Conservation (phyloP, 2,888 invertebrate genomes). For the Nycteola revayana region DNA sequence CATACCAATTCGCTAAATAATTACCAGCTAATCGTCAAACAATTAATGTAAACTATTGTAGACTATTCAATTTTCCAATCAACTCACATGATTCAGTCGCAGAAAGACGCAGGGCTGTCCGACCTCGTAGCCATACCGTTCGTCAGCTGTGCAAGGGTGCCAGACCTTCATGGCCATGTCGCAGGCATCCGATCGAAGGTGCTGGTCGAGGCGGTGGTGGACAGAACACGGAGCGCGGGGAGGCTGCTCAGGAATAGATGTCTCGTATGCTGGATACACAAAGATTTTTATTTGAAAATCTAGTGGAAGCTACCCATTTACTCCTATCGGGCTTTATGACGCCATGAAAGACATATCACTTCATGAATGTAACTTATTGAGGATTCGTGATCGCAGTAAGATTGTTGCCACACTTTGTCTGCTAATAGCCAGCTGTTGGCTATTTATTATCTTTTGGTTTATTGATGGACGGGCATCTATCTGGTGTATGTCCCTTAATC, state of each 20-base stretch:
- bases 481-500: no score
- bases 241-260: slow-evolving; percentile 63
- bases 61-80: background rate
- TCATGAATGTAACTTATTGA: no score
- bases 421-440: no score
- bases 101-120: slow-evolving; percentile 90
- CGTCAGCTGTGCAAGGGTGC: slow-evolving; percentile 84
- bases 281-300: background rate
- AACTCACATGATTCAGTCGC: slow-evolving; percentile 84
- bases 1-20: no score
- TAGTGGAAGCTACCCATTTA: background rate
- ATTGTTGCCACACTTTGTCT: no score
- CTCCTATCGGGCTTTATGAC: no score
- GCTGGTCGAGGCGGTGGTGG: slow-evolving; percentile 54
- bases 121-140: slow-evolving; percentile 86
- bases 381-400: no score
- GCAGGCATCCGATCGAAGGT: slow-evolving; percentile 54
- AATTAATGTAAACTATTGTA: no score
- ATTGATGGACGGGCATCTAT: no score
- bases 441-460: no score
- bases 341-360: no score
- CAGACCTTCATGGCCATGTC: slow-evolving; percentile 61
- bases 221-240: slow-evolving; percentile 68
- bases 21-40: no score
- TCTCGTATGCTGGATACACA: slow-evolving; percentile 57